Base-by-base conservation (phyloP, 2,113 vertebrate species). In the Onychorhynchus coronatus region DNA sequence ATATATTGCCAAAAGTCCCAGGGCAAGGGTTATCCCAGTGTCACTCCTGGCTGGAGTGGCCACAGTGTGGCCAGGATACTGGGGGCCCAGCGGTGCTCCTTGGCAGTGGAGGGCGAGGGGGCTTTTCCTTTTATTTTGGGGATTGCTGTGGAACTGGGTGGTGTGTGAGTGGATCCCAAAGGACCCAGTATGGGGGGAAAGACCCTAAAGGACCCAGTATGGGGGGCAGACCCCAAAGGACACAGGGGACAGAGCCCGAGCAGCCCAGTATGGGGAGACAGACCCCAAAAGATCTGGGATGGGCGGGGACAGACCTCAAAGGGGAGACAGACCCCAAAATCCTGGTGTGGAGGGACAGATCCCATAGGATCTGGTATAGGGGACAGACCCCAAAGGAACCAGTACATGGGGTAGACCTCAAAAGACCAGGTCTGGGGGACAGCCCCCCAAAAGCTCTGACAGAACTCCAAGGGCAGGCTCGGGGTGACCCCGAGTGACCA, bases 121-220 rank as follows among this genome's bases (percentile, higher is more conserved):
- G 27, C 7, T 52, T 20, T 30, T 28, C 18, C 86, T 31, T 23
- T 10, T 5, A 12, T 27, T 44, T 37, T 6, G 30, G 33, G 28
- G 5, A 9, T 13, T 0, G 0, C 35, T 7, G 44, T 2, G 21
- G 42, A 5, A 12, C 15, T 1, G 24, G 71, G 10, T 0, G 3
- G 39, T 24, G 25, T 39, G 28, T 13, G 47, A 53, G 47, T 8
- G 30, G 2, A 23, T 18, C 37, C 39, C 27, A 22, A 15, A 65
- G 24, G 27, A 5, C 35, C 15, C 24, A 27, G 20, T 58, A 22
- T n/a, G 8, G 8, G 37, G 11, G 17, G 61, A 9, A 11, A 20
- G 61, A 28, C 61, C 61, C 25, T 37, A 41, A 41, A 63, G 28
- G 8, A 14, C 8, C 25, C 27, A 27, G 61, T 30, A 27, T 30